Conservation (phyloP, 2,888 invertebrate species). For the Lochmaea crataegi region DNA sequence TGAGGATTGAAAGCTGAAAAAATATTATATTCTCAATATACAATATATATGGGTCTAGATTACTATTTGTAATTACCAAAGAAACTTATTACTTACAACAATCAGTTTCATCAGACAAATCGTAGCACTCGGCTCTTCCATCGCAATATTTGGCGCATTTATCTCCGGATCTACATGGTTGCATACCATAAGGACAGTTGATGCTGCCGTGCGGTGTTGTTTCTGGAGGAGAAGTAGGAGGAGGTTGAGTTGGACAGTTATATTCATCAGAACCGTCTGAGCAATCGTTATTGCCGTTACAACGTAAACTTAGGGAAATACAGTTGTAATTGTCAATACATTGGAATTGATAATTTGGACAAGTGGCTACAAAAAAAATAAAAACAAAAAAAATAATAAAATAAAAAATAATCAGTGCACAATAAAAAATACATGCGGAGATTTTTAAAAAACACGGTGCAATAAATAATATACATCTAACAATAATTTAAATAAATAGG, state of each 20-base stretch:
- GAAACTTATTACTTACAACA: conserved; percentile 76
- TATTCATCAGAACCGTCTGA: conserved; percentile 70
- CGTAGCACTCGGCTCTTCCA: conserved; percentile 82
- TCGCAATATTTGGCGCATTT: conserved; percentile 76
- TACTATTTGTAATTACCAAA: too few species aligned
- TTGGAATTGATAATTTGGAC: conserved; percentile 73
- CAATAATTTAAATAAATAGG: neutral
- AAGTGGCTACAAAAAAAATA: conserved; percentile 69
- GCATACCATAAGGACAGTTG: conserved; percentile 63
- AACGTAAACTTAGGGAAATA: conserved; percentile 68
- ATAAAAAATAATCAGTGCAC: conserved; percentile 41
- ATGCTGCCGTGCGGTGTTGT: conserved; percentile 44
- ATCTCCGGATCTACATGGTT: conserved; percentile 64
- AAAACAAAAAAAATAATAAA: conserved; percentile 39
- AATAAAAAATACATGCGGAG: conserved; percentile 36
- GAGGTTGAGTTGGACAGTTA: conserved; percentile 67
- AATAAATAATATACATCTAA: conserved; percentile 36
- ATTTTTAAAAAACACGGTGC: conserved; percentile 29
- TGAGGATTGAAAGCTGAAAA: conserved; percentile 24
- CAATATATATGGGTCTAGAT: too few species aligned
- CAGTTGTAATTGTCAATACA: conserved; percentile 73
- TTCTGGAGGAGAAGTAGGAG: conserved; percentile 54
- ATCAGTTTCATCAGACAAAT: conserved; percentile 86
- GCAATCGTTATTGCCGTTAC: conserved; percentile 74
- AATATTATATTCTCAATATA: too few species aligned